Evolutionary conservation across 2,888 invertebrate species (phyloP).

Genomic region (Dasypogon diadema): DNA sequence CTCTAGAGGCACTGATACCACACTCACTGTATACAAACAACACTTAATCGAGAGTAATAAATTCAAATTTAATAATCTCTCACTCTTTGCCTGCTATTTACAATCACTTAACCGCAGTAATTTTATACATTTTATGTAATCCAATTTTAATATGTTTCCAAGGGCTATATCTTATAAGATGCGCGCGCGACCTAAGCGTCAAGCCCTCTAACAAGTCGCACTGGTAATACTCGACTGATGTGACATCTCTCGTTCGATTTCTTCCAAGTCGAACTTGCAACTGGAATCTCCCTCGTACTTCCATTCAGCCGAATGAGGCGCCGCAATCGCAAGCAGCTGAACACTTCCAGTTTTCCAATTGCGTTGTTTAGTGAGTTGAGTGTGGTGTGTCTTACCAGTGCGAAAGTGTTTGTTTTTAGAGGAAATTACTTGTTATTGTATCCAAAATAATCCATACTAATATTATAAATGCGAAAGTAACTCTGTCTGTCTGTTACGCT

Average conservation of each 20-base stretch:
- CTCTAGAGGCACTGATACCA: too few species aligned
- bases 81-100: conserved; percentile 8
- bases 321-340: not conserved
- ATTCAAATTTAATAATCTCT: not conserved
- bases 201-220: not conserved
- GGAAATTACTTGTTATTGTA: too few species aligned
- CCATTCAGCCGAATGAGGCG: conserved; percentile 29
- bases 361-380: too few species aligned
- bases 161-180: conserved; percentile 19
- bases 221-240: conserved; percentile 37
- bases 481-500: too few species aligned
- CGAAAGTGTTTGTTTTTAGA: too few species aligned
- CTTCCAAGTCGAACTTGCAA: not conserved
- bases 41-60: not conserved
- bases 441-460: too few species aligned
- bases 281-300: not conserved
- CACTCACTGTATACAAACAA: not conserved
- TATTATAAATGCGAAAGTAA: too few species aligned
- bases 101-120: conserved; percentile 14
- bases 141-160: conserved; percentile 8
- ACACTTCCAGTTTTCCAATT: not conserved
- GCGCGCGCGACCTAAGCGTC: not conserved
- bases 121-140: conserved; percentile 26
- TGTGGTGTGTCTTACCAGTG: too few species aligned
- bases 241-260: conserved; percentile 12